Base-by-base conservation (phyloP, 1,140 invertebrate species). In the Bombus fervidus region DNA sequence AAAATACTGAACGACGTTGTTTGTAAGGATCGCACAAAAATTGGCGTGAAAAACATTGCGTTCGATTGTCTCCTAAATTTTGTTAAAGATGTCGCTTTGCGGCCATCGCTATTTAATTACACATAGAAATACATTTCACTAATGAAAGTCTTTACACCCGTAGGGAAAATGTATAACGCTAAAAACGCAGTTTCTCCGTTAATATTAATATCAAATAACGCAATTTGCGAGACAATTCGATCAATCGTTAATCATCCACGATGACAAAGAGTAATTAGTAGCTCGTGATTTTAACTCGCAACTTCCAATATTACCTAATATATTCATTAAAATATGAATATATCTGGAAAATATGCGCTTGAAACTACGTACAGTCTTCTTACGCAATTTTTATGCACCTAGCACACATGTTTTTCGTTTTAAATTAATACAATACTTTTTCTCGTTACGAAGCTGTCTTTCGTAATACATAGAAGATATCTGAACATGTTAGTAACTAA, bases 301-400 rank as follows among this genome's bases (percentile, higher is more conserved):
- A 15, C 31, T 64, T 62, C 12, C 15, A 34, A 41, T 41, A 64
- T 31, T 8, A 22, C 47, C 47, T 2, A 34, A 66, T 62, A 31
- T 25, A 66, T 66, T 25, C 18, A 28, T 64, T 43, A 43, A 78
- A 78, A 28, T 66, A 78, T 4, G 37, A 39, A 39, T 62, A 62
- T 62, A 64, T 39, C 18, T 15, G 10, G 31, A 28, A 59, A 75
- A 59, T 59, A 76, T 6, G 53, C n/a, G 34, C 39, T n/a, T 68
- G 25, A 79, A 79, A 47, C 9, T 37, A 47, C n/a, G 12, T 25
- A 78, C 76, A 78, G 59, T 66, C 62, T 68, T 66, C 41, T 47
- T 64, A 79, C 25, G 18, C 15, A 57, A 71, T 31, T 34, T 72
- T 41, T 69, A 53, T 47, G 69, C 31, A 39, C 3, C n/a, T 37